phyloP scores from a whole-genome alignment of 2,888 invertebrate species.

The Heterodera filipjevi region DNA sequence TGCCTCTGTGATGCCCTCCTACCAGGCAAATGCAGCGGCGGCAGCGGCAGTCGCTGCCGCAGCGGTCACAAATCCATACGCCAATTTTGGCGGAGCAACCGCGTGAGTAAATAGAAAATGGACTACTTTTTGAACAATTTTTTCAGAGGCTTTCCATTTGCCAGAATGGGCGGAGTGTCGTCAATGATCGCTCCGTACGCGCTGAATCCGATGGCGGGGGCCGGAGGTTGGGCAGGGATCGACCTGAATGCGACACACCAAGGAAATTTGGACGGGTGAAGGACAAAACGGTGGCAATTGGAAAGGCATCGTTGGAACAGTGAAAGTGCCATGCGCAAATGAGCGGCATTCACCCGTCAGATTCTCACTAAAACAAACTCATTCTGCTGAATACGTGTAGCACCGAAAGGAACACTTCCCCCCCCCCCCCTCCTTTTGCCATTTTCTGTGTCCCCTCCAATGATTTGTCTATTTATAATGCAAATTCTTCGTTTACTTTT shows the following conservation, averaged over 20 bases:
- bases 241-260: neutral
- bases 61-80: slow-evolving; percentile 28
- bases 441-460: too few species aligned
- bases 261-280: neutral
- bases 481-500: neutral
- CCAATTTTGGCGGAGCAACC: slow-evolving; percentile 18
- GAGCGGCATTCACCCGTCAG: neutral
- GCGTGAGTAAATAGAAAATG: slow-evolving; percentile 10
- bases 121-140: neutral
- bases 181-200: slow-evolving; percentile 14
- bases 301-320: neutral
- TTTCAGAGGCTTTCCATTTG: slow-evolving; percentile 36
- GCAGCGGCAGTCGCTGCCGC: slow-evolving; percentile 26
- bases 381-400: neutral
- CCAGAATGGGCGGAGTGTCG: slow-evolving; percentile 32
- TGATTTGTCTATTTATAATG: too few species aligned
- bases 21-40: slow-evolving; percentile 24
- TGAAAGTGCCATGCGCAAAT: neutral
- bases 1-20: slow-evolving; percentile 19
- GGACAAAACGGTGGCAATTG: neutral
- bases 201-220: slow-evolving; percentile 7
- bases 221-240: neutral
- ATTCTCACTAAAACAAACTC: neutral
- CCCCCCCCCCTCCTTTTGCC: neutral
- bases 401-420: neutral